phyloP scores from a whole-genome alignment of 2,113 vertebrate species.

The Anoplopoma fimbria region DNA sequence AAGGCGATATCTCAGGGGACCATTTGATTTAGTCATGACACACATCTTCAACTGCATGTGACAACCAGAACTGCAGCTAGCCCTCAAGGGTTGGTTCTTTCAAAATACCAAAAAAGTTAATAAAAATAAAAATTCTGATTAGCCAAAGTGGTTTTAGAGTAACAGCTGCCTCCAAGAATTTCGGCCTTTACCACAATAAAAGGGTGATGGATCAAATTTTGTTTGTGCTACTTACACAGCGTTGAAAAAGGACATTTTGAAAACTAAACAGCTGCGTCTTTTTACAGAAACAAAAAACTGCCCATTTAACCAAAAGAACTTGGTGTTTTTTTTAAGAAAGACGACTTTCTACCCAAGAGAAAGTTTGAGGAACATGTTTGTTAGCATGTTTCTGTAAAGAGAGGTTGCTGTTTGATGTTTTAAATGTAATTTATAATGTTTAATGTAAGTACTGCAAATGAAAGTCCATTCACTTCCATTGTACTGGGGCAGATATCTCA shows the following conservation, averaged over 20 bases:
- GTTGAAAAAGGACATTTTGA: background rate
- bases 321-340: background rate
- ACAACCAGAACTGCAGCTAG: background rate
- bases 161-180: background rate
- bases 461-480: constrained; percentile 6
- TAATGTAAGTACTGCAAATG: background rate
- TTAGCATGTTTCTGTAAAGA: background rate
- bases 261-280: background rate
- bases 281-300: background rate
- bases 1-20: constrained; percentile 39
- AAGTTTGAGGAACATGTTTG: background rate
- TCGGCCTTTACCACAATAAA: background rate
- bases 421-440: background rate
- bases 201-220: background rate
- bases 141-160: background rate
- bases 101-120: background rate
- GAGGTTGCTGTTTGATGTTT: background rate
- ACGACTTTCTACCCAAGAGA: background rate
- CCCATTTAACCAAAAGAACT: background rate
- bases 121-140: background rate
- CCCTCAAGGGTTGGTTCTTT: background rate
- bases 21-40: constrained; percentile 39
- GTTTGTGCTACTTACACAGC: background rate
- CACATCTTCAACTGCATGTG: constrained; percentile 30
- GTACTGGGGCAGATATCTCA: background rate